Conservation (phyloP, 2,888 invertebrate species). For the Rhamnusium bicolor region DNA sequence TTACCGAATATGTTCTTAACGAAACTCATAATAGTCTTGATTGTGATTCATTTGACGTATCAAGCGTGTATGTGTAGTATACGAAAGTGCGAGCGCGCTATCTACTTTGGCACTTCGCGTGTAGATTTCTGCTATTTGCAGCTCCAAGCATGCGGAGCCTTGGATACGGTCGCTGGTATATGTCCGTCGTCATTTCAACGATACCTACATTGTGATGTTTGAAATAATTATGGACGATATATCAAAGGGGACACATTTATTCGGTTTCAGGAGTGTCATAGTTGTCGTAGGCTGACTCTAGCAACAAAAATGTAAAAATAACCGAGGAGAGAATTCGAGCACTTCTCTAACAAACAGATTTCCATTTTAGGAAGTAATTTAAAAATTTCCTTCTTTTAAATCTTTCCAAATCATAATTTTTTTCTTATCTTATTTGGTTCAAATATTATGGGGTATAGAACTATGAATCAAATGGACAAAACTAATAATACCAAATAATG, state of each 20-base stretch:
- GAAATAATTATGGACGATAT: background rate
- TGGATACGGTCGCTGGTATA: conserved; percentile 49
- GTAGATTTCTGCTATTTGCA: conserved; percentile 62
- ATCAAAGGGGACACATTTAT: background rate
- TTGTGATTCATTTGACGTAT: conserved; percentile 43
- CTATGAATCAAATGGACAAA: too few species aligned
- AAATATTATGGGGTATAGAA: too few species aligned
- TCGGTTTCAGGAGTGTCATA: background rate
- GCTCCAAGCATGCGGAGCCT: conserved; percentile 63
- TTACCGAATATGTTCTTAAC: conserved; percentile 67
- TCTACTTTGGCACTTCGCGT: conserved; percentile 57
- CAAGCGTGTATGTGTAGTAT: conserved; percentile 36
- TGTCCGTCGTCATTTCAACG: conserved; percentile 22
- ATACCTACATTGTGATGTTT: conserved; percentile 27
- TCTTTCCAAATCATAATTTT: too few species aligned
- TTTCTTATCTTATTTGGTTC: too few species aligned
- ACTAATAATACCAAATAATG: too few species aligned
- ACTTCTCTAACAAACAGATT: background rate
- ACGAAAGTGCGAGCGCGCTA: conserved; percentile 37
- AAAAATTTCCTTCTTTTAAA: background rate
- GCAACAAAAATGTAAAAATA: conserved; percentile 2
- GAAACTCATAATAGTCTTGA: conserved; percentile 64
- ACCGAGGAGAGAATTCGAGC: conserved; percentile 6
- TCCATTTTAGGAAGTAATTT: background rate
- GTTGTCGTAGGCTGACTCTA: background rate